phyloP scores from a whole-genome alignment of 2,797 vertebrate species.

The Monodelphis domestica region DNA sequence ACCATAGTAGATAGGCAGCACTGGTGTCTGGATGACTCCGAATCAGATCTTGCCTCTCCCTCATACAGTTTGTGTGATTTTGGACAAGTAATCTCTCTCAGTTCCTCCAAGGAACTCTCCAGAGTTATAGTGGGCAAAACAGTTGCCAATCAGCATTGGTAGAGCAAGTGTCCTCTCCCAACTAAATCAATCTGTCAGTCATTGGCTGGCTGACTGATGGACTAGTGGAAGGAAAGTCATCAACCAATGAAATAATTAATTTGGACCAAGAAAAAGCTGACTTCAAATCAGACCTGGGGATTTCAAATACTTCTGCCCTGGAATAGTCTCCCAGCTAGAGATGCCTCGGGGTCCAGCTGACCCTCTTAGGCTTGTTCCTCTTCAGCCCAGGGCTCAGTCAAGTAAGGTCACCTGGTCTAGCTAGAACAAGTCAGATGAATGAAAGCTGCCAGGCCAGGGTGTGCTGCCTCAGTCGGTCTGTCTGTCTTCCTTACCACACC shows the following conservation, averaged over 20 bases:
- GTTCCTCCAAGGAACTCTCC: neutral
- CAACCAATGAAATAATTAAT: neutral
- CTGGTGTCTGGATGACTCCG: neutral
- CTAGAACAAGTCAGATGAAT: neutral
- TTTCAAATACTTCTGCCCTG: neutral
- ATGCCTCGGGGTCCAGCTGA: neutral
- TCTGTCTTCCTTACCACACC: neutral
- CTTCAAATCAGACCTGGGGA: neutral
- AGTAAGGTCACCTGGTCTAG: neutral
- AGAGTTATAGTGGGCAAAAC: neutral
- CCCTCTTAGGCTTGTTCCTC: too few species aligned
- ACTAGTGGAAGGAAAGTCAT: neutral
- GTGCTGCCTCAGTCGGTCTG: neutral
- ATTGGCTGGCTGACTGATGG: neutral
- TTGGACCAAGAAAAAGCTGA: neutral
- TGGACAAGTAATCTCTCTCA: neutral
- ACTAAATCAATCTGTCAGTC: neutral
- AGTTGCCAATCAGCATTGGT: neutral
- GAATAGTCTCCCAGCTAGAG: neutral
- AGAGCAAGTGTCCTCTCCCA: neutral
- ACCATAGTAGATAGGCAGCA: too few species aligned
- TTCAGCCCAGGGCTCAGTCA: too few species aligned
- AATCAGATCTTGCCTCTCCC: neutral
- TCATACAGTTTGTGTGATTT: neutral
- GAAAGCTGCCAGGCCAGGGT: fast-evolving